Evolutionary conservation across 2,113 vertebrate genomes (phyloP).

Genomic region (Saguinus imperator): DNA sequence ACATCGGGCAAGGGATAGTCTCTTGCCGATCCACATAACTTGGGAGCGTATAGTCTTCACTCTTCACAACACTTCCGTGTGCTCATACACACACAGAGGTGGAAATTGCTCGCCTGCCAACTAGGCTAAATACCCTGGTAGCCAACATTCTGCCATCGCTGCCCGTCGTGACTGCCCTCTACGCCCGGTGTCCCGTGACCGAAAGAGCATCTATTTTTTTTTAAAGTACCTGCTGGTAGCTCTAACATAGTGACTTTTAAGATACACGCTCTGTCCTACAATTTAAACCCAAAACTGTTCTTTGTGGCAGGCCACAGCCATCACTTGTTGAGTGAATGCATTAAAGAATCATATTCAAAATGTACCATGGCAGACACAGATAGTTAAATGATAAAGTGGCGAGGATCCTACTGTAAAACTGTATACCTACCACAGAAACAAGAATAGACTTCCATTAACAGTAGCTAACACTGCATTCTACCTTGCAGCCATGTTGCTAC

Average conservation of each 20-base stretch:
- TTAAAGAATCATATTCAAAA: background rate
- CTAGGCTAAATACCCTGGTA: too few relatives aligned
- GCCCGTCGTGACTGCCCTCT: too few relatives aligned
- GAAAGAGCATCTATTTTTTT: too few relatives aligned
- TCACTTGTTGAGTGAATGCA: background rate
- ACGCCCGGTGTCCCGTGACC: too few relatives aligned
- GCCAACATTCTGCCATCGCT: too few relatives aligned
- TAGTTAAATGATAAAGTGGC: background rate
- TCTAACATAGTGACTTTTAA: background rate
- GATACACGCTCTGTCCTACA: background rate
- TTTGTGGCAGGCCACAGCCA: background rate
- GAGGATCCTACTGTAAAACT: background rate
- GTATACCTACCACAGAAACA: background rate
- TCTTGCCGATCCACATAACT: too few relatives aligned
- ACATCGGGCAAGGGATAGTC: too few relatives aligned
- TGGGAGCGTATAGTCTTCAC: too few relatives aligned
- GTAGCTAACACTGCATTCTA: background rate
- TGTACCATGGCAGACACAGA: background rate
- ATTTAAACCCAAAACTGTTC: background rate
- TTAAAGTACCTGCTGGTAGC: background rate
- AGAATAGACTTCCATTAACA: background rate
- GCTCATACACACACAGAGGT: too few relatives aligned
- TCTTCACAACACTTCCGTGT: too few relatives aligned
- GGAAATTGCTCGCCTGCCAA: too few relatives aligned
- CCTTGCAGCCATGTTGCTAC: background rate